Base-by-base conservation (phyloP, 2,113 vertebrate species). In the Nothocercus nigrocapillus region DNA sequence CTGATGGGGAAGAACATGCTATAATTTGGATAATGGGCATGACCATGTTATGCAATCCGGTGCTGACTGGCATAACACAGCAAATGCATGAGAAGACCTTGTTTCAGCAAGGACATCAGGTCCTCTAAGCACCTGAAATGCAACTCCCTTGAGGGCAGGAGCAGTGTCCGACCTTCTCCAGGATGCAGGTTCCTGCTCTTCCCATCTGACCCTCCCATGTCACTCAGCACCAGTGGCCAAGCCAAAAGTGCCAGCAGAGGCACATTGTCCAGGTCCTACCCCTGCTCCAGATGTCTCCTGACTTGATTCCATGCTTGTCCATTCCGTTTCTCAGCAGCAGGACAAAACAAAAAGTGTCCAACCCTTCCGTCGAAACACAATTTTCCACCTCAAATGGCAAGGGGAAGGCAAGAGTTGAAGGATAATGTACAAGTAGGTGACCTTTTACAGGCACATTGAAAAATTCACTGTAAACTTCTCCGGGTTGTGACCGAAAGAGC, bases 81-180 rank as follows among this genome's bases (percentile, higher is more conserved):
- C 13, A 5, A 12, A 12, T 2, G 63, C 0, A 3, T 4, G 5
- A 22, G 19, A 18, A 16, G 51, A 38, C 53, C 32, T 40, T n/a
- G 32, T 74, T 45, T 25, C 59, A 19, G 44, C 67, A 6, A 40
- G 47, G 17, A 30, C 32, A 21, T 24, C 1, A 25, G 2, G 1
- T 4, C 44, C 44, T 44, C 44, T 44, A 16, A 17, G 44, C 44
- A 56, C 47, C 88, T 63, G n/a, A 19, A 40, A 27, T 4, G 54
- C 38, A 62, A 12, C 11, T 28, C 32, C 47, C 66, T 8, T 2
- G 5, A 20, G 21, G 13, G 27, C 3, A 5, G 47, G 47, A 64
- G 58, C 64, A 2, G 11, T 18, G n/a, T 54, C 47, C 58, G 47
- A 2, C 38, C 66, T 15, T 15, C 42, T 51, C 49, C 49, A 53